A percentile compares a stretch with the other conserved stretches of the same genome.
Evolutionary conservation across 2,888 invertebrate species (phyloP).

Genomic region (Stictocephala bisonia): DNA sequence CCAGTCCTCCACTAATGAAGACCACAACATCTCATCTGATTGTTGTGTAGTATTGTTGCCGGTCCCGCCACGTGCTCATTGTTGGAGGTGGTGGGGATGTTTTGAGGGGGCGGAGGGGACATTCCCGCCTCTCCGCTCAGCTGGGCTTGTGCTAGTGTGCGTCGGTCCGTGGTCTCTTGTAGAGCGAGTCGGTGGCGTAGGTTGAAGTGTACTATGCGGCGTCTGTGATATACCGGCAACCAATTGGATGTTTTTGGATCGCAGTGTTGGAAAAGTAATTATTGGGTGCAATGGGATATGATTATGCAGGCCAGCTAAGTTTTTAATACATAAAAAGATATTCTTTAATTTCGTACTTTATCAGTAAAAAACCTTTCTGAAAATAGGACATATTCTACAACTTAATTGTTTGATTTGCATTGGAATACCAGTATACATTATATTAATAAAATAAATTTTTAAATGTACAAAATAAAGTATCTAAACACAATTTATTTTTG

Average conservation of each 20-base stretch:
- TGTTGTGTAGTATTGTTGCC: constrained; percentile 1
- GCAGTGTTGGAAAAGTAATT: background rate
- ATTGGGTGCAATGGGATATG: background rate
- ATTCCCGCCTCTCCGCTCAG: background rate
- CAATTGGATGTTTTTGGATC: background rate
- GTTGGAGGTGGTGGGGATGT: background rate
- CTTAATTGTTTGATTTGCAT: too few relatives aligned
- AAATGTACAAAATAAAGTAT: too few relatives aligned
- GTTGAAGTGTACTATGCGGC: background rate
- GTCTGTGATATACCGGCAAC: background rate
- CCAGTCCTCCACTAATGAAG: too few relatives aligned
- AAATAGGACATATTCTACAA: too few relatives aligned
- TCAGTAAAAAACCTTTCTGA: background rate
- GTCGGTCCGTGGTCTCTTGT: background rate
- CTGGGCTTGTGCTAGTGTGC: background rate
- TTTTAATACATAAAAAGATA: background rate
- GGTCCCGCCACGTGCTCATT: too few relatives aligned
- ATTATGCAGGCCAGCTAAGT: constrained; percentile 20
- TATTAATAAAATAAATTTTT: too few relatives aligned
- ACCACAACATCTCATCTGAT: too few relatives aligned
- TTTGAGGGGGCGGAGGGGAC: background rate
- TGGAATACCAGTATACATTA: too few relatives aligned
- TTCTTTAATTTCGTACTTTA: background rate
- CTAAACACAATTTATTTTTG: too few relatives aligned
- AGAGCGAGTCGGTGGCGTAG: background rate